Base-by-base conservation (phyloP, 2,797 vertebrate genomes). In the Capromys pilorides region DNA sequence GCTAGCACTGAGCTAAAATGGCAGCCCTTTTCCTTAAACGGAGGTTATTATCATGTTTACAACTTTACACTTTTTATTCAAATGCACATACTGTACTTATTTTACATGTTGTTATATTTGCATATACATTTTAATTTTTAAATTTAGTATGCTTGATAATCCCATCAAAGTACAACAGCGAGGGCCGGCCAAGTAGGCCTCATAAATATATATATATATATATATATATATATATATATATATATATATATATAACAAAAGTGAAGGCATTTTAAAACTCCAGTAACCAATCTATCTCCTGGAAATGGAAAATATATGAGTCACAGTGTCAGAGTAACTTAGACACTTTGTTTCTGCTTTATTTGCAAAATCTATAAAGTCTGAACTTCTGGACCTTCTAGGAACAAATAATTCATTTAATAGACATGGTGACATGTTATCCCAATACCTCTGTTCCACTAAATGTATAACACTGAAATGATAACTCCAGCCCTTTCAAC, bases 291-390 rank as follows among this genome's bases (percentile, higher is more conserved):
- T 5, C 24, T 3, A 22, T 5, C 7, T 79, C 9, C 16, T 84
- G 28, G 8, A 36, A 31, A 36, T 33, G 45, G 31, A 19, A 67
- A 80, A 22, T 81, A 61, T 49, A 5, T 78, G 2, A 71, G n/a
- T 75, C 16, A 51, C 3, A 59, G 6, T 51, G 64, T 33, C 9
- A 24, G 18, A 90, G 51, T 75, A 8, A 22, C 2, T 69, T 45
- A 41, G 45, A 33, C n/a, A 24, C 0, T 0, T 22, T 83, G 21
- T 1, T 33, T 91, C n/a, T 83, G 5, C 5, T n/a, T 93, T 69
- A 67, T 62, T 91, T 4, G n/a, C 33, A 79, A 91, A 86, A 45
- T 82, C 11, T 86, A 39, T 18, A 82, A 71, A 39, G 75, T 81
- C 26, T 24, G 36, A 22, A 2, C 3, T 82, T 86, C 39, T 39